phyloP scores from a whole-genome alignment of 2,113 vertebrate species.

The Zosterops pallidus region DNA sequence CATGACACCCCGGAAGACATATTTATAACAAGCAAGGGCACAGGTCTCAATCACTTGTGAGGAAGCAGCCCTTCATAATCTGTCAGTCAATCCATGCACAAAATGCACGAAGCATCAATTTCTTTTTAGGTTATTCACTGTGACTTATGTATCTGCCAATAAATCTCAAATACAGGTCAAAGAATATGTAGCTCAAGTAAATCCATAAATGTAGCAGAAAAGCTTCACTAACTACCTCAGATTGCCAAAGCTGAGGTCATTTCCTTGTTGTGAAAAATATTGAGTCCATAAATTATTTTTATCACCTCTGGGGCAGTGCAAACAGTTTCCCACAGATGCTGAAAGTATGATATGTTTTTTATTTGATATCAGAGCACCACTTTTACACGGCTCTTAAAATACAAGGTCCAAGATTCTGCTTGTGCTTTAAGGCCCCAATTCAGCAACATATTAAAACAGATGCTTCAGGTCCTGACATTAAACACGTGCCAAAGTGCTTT shows the following conservation, averaged over 20 bases:
- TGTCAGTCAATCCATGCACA: constrained; percentile 68
- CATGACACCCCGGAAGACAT: constrained; percentile 30
- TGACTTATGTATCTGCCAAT: constrained; percentile 79
- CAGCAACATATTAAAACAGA: constrained; percentile 52
- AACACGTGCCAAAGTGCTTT: constrained; percentile 48
- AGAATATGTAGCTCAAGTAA: constrained; percentile 76
- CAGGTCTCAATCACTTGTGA: constrained; percentile 54
- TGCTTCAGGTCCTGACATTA: constrained; percentile 31
- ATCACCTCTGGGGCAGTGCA: constrained; percentile 74
- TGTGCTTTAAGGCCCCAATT: constrained; percentile 33
- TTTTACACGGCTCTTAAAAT: constrained; percentile 60
- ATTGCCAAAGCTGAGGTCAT: constrained; percentile 78
- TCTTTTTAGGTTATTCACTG: constrained; percentile 77
- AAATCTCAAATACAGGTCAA: constrained; percentile 79
- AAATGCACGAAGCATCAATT: constrained; percentile 68
- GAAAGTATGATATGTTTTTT: constrained; percentile 60
- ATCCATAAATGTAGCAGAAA: constrained; percentile 77
- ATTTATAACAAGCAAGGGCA: constrained; percentile 62
- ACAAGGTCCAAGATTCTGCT: constrained; percentile 31
- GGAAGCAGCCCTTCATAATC: constrained; percentile 45
- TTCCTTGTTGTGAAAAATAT: constrained; percentile 76
- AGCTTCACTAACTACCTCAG: constrained; percentile 71
- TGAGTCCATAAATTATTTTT: constrained; percentile 78
- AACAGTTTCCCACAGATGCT: constrained; percentile 76
- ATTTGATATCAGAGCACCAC: constrained; percentile 64